Evolutionary conservation across 2,888 invertebrate species (phyloP).

Genomic region (Coecobrya sp.): DNA sequence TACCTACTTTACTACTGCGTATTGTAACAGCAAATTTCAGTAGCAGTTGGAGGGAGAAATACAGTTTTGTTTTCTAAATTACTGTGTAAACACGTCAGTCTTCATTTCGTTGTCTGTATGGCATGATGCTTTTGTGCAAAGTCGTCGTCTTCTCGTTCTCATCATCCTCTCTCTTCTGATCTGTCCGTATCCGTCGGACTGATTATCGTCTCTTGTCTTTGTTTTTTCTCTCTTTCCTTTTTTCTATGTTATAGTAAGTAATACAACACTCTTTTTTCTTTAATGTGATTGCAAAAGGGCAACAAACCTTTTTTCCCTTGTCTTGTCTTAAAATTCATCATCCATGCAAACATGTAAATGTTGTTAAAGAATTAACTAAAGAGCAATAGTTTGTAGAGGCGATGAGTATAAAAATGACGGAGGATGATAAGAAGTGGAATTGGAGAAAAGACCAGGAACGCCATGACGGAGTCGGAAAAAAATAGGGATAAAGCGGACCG

Average conservation of each 20-base stretch:
- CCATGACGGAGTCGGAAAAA: conserved; percentile 52
- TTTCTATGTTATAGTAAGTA: conserved; percentile 16
- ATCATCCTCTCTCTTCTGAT: conserved; percentile 24
- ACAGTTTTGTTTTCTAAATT: conserved; percentile 68
- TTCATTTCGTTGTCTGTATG: conserved; percentile 49
- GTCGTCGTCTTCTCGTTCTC: conserved; percentile 36
- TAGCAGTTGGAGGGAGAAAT: conserved; percentile 14
- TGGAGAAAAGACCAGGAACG: conserved; percentile 48
- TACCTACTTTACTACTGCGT: not conserved
- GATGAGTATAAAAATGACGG: conserved; percentile 58
- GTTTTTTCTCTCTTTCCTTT: not conserved
- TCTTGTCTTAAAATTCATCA: conserved; percentile 69
- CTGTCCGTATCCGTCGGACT: conserved; percentile 28
- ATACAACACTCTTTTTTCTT: conserved; percentile 31
- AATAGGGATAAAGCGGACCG: conserved; percentile 40
- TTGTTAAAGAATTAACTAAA: conserved; percentile 64
- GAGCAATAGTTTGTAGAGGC: conserved; percentile 46
- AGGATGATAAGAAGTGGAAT: conserved; percentile 34
- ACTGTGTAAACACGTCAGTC: conserved; percentile 75
- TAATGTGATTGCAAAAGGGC: conserved; percentile 70
- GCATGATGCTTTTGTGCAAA: conserved; percentile 63
- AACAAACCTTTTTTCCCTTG: conserved; percentile 70
- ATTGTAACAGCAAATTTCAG: conserved; percentile 23
- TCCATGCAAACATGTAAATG: conserved; percentile 61
- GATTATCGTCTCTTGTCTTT: conserved; percentile 34